These are phyloP conservation scores for Marisa cornuarietis DNA, from an alignment of 1,140 invertebrate species.

Conservation along the genomic window DNA sequence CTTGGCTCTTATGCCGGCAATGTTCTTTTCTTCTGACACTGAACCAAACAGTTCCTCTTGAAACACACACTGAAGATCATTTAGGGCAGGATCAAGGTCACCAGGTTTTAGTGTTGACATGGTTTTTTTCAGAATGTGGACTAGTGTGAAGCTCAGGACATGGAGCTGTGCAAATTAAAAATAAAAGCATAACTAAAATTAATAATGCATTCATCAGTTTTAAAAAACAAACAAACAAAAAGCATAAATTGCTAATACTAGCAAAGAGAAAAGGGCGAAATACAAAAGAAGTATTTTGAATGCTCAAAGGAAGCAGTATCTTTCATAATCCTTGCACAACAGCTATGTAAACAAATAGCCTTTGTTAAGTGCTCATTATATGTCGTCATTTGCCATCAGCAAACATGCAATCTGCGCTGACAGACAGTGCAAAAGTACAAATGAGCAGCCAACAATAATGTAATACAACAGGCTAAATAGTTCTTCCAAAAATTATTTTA, in stretches of 20 bases:
- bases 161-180: conserved; percentile 73
- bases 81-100: conserved; percentile 82
- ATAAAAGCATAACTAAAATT: no score
- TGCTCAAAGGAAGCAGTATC: no score
- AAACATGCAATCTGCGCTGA: no score
- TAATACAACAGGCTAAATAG: background rate
- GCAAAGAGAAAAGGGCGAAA: no score
- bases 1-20: conserved; percentile 83
- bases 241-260: background rate
- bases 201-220: no score
- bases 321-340: no score
- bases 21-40: conserved; percentile 90
- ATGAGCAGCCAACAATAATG: background rate
- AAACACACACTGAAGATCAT: conserved; percentile 84
- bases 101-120: conserved; percentile 74
- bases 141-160: conserved; percentile 88
- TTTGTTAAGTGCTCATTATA: no score
- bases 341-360: no score
- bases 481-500: background rate
- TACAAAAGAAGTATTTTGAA: no score
- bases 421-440: background rate
- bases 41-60: conserved; percentile 88
- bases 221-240: background rate
- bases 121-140: conserved; percentile 81
- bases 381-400: no score